Evolutionary conservation across 2,888 invertebrate species (phyloP).

Genomic region (Quadroppia sp.): DNA sequence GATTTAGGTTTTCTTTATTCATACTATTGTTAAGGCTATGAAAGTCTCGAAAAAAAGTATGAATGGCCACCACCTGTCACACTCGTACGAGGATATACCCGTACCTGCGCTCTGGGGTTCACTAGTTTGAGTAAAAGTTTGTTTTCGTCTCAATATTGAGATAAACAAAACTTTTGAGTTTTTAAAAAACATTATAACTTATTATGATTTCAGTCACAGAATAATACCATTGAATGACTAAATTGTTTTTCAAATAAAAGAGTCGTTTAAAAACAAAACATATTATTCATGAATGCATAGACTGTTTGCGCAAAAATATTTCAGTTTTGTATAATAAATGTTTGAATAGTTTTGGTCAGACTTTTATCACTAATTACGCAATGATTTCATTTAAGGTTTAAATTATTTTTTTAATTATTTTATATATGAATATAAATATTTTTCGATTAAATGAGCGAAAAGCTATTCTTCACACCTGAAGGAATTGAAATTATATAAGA

Average conservation of each 20-base stretch:
- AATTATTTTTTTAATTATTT: background rate
- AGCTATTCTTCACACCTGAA: constrained; percentile 22
- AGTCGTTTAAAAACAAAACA: background rate
- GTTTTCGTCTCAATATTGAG: constrained; percentile 4
- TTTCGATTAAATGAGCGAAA: constrained; percentile 18
- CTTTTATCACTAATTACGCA: background rate
- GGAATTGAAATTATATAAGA: background rate
- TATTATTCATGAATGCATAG: background rate
- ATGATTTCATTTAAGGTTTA: background rate
- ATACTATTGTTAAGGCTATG: constrained; percentile 21
- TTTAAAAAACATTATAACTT: background rate
- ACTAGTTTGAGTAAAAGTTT: background rate
- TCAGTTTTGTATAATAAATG: background rate
- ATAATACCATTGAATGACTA: background rate
- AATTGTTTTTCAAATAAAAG: background rate
- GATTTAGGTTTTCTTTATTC: constrained; percentile 3
- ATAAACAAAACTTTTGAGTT: background rate
- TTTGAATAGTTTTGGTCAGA: background rate
- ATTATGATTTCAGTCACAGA: background rate
- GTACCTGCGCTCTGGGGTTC: background rate
- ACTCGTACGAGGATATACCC: constrained; percentile 14
- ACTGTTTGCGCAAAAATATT: background rate
- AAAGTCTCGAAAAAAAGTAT: background rate
- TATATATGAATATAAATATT: background rate
- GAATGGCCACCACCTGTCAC: constrained; percentile 33